Percentiles rank a stretch among this genome's conserved stretches.
Evolutionary conservation across 2,797 vertebrate genomes (phyloP).

Genomic region (Capromys pilorides): DNA sequence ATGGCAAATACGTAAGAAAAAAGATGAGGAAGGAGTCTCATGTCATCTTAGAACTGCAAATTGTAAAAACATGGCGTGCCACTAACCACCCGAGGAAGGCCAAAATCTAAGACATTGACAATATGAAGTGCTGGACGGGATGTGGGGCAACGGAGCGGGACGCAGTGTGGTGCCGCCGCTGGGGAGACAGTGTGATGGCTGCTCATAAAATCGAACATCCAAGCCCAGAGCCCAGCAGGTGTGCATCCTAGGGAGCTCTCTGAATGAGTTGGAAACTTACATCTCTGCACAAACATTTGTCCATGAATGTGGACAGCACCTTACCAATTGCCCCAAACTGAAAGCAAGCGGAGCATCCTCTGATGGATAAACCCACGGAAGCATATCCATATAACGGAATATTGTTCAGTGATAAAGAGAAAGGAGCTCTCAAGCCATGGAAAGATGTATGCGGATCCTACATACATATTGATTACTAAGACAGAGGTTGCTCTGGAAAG

Average conservation of each 20-base stretch:
- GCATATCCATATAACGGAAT: not conserved
- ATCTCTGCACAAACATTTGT: not conserved
- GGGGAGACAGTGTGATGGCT: not conserved
- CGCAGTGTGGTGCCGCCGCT: not conserved
- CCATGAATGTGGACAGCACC: not conserved
- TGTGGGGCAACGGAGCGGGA: not conserved
- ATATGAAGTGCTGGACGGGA: not conserved
- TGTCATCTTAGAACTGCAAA: not conserved
- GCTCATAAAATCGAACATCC: not conserved
- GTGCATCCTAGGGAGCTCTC: not conserved
- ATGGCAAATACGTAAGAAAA: not conserved
- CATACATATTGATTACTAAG: not conserved
- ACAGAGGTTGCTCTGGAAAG: not conserved
- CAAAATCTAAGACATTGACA: not conserved
- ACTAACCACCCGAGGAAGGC: not conserved
- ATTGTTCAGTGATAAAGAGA: not conserved
- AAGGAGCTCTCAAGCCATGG: not conserved
- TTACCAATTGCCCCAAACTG: not conserved
- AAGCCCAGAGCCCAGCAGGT: accelerated
- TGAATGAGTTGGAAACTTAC: not conserved
- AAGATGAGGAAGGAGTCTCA: not conserved
- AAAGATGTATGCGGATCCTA: not conserved
- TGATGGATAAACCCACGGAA: not conserved
- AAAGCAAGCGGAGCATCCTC: not conserved
- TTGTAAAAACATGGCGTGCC: not conserved